Evolutionary conservation across 1,140 invertebrate species (phyloP).

Genomic region (Vanessa tameamea): DNA sequence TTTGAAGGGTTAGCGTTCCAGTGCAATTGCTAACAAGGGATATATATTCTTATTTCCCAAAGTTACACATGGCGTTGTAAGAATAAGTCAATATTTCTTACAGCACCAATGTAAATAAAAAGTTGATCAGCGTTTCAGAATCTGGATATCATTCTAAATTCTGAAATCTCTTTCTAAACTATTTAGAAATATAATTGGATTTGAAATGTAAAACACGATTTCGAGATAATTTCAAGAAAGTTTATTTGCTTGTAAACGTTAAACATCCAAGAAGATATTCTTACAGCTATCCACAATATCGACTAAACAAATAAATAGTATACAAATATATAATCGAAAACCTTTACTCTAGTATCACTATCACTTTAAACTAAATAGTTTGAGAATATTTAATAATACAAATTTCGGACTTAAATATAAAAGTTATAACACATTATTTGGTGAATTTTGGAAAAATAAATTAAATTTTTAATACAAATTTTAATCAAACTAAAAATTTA

Average conservation of each 20-base stretch:
- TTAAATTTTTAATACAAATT: constrained; percentile 9
- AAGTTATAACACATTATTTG: constrained; percentile 44
- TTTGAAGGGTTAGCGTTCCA: no score
- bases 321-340: constrained; percentile 74
- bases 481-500: constrained; percentile 21
- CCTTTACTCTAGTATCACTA: constrained; percentile 78
- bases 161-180: no score
- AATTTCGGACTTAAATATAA: constrained; percentile 34
- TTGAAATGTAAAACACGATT: constrained; percentile 18
- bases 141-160: no score
- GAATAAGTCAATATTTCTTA: no score
- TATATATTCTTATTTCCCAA: no score
- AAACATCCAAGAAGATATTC: constrained; percentile 71
- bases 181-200: no score
- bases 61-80: no score
- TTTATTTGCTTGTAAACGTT: constrained; percentile 75
- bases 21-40: no score
- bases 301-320: constrained; percentile 76
- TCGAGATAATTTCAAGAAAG: constrained; percentile 54
- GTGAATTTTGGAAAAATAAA: constrained; percentile 22
- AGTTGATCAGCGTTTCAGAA: no score
- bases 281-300: constrained; percentile 71
- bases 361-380: constrained; percentile 64
- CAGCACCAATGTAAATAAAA: no score
- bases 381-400: constrained; percentile 42